Percentiles rank a stretch among this genome's conserved stretches.
These are phyloP conservation scores for Pipistrellus pygmaeus DNA, from an alignment of 2,797 vertebrate genomes.

Conservation along the genomic window DNA sequence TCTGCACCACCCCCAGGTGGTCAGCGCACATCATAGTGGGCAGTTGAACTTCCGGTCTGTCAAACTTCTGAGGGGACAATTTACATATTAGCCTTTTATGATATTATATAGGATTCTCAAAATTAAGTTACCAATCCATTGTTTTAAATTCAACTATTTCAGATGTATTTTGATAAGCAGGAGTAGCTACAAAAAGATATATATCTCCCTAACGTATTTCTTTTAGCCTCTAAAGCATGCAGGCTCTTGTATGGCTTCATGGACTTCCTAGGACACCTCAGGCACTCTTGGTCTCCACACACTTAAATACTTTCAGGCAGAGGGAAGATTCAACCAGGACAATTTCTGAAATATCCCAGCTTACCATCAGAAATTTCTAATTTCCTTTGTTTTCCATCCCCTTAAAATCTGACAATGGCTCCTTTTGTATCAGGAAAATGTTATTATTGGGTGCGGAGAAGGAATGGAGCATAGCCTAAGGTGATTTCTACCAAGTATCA, in stretches of 20 bases:
- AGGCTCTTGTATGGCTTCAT: background rate
- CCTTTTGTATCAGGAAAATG: background rate
- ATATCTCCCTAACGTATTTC: background rate
- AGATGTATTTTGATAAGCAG: slow-evolving; percentile 6
- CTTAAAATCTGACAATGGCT: background rate
- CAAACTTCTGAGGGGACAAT: too few species aligned
- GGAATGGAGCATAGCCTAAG: background rate
- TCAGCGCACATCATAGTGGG: too few species aligned
- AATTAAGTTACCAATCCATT: slow-evolving; percentile 9
- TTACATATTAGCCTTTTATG: too few species aligned
- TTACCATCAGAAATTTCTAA: background rate
- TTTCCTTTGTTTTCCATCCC: background rate
- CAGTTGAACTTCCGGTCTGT: too few species aligned
- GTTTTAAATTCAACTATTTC: slow-evolving; percentile 53
- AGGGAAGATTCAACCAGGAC: background rate
- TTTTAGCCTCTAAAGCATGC: background rate
- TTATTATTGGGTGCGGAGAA: background rate
- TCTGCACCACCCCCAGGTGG: too few species aligned
- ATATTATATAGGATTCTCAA: slow-evolving; percentile 1
- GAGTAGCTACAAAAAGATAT: background rate
- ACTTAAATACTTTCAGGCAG: background rate
- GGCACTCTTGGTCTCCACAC: background rate
- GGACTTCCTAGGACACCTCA: background rate
- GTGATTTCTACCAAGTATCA: background rate
- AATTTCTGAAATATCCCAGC: background rate